phyloP scores from a whole-genome alignment of 2,113 vertebrate genomes.

The Etheostoma spectabile region DNA sequence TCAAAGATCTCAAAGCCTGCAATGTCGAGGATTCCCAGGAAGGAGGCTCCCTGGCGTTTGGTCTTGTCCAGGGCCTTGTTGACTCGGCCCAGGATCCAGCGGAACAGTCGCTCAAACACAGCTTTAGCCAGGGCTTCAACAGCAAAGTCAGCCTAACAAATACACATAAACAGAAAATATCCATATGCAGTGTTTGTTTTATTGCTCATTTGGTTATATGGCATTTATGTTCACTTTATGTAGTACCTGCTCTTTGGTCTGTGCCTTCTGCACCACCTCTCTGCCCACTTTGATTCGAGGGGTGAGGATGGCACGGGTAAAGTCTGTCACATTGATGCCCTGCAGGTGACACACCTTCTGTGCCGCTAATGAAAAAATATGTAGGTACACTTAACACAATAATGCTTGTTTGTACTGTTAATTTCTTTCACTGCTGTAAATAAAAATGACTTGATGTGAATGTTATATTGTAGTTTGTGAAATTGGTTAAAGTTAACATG shows the following conservation, averaged over 20 bases:
- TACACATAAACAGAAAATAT: background rate
- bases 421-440: too few relatives aligned
- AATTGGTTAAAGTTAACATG: background rate
- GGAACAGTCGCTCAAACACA: constrained; percentile 93
- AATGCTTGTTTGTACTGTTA: background rate
- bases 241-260: constrained; percentile 97
- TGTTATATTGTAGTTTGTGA: background rate
- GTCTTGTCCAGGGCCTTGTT: constrained; percentile 98
- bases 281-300: constrained; percentile 97
- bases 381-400: background rate
- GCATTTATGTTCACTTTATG: background rate
- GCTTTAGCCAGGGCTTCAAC: constrained; percentile 95
- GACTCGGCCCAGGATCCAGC: constrained; percentile 91
- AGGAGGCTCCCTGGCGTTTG: constrained; percentile 94
- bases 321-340: constrained; percentile 97
- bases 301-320: constrained; percentile 93
- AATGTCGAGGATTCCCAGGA: constrained; percentile 97
- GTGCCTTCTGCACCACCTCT: constrained; percentile 96
- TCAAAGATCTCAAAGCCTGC: constrained; percentile 99
- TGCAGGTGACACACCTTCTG: constrained; percentile 97
- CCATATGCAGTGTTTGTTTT: background rate
- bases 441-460: background rate
- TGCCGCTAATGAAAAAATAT: constrained; percentile 83
- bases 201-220: background rate
- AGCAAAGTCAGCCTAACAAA: constrained; percentile 92